phyloP scores from a whole-genome alignment of 1,140 invertebrate genomes.

The Drosophila paulistorum region DNA sequence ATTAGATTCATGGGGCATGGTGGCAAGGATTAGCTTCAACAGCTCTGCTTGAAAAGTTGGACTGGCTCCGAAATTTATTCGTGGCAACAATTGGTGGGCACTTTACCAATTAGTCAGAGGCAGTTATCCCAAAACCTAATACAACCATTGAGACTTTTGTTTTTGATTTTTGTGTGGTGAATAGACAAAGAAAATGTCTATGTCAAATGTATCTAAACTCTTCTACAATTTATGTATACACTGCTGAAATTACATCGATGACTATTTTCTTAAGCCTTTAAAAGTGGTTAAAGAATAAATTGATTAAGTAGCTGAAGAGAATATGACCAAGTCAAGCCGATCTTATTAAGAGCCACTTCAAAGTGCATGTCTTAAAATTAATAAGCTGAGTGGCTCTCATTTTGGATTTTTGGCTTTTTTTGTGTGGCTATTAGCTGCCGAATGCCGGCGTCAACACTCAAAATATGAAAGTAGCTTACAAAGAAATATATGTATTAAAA shows the following conservation, averaged over 20 bases:
- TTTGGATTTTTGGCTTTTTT: neutral
- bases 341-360: neutral
- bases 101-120: conserved; percentile 58
- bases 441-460: conserved; percentile 22
- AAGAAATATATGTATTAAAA: conserved; percentile 4
- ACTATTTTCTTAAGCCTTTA: too few relatives aligned
- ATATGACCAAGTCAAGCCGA: neutral
- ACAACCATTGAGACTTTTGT: neutral
- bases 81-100: conserved; percentile 42
- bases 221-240: too few relatives aligned
- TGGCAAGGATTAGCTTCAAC: conserved; percentile 46
- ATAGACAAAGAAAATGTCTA: too few relatives aligned
- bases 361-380: neutral
- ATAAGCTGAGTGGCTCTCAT: neutral
- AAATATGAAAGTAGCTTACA: conserved; percentile 52
- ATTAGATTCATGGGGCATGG: conserved; percentile 22
- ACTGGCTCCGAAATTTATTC: conserved; percentile 35
- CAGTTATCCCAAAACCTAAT: conserved; percentile 50
- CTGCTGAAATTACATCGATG: too few relatives aligned
- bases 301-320: too few relatives aligned
- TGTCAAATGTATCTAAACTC: too few relatives aligned
- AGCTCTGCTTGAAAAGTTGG: conserved; percentile 2
- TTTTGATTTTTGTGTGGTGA: too few relatives aligned
- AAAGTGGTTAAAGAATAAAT: too few relatives aligned
- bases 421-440: conserved; percentile 31